These are phyloP conservation scores for Channa striata DNA, from an alignment of 2,797 vertebrate genomes.

Conservation along the genomic window DNA sequence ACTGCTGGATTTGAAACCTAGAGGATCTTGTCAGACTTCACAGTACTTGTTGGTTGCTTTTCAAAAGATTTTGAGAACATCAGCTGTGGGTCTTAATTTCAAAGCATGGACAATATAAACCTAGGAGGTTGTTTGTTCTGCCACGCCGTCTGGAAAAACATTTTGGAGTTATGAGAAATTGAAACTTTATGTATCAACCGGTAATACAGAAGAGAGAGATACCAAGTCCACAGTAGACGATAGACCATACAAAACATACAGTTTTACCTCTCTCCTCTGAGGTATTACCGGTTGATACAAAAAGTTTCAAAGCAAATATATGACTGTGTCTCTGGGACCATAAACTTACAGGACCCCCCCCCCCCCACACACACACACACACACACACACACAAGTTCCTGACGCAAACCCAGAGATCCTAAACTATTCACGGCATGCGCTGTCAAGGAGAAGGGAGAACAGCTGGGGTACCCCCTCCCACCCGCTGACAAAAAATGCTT, in stretches of 20 bases:
- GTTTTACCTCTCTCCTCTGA: neutral
- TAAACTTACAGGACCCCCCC: conserved; percentile 47
- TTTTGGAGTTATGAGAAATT: no score
- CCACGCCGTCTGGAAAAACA: no score
- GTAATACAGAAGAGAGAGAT: no score
- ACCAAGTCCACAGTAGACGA: no score
- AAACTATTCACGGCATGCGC: conserved; percentile 68
- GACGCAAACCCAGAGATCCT: conserved; percentile 71
- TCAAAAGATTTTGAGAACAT: neutral
- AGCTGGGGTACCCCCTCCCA: conserved; percentile 60
- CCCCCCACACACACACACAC: no score
- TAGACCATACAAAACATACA: no score
- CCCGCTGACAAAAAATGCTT: neutral
- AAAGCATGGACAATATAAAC: neutral
- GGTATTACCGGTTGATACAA: neutral
- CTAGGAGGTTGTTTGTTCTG: no score
- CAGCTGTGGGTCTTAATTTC: neutral
- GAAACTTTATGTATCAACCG: neutral
- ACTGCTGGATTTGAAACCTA: neutral
- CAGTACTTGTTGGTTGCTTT: neutral
- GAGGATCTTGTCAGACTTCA: neutral
- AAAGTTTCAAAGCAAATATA: conserved; percentile 32
- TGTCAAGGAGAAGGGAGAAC: conserved; percentile 71
- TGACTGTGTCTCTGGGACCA: conserved; percentile 14
- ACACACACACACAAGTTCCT: conserved; percentile 15